phyloP scores from a whole-genome alignment of 92 coral and sea anemone genomes.

The Umimayanthus kanabou region DNA sequence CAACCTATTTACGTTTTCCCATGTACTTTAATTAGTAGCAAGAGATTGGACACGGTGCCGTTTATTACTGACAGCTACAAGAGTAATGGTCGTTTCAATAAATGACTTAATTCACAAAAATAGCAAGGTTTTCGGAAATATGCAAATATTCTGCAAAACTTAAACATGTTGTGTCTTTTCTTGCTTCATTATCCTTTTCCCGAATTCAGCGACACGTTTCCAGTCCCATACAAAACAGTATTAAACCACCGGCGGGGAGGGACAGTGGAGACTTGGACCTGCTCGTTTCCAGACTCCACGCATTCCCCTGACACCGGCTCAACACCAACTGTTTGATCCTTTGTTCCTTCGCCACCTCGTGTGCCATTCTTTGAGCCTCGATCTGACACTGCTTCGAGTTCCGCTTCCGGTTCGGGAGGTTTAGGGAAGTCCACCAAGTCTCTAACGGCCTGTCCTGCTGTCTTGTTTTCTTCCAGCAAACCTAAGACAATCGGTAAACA shows the following conservation, averaged over 20 bases:
- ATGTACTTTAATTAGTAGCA: not conserved
- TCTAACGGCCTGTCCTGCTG: constrained; percentile 89
- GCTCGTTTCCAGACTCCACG: constrained; percentile 25
- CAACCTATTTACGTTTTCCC: too few relatives aligned
- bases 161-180: not conserved
- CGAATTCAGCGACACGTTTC: constrained; percentile 66
- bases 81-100: not conserved
- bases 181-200: constrained; percentile 37
- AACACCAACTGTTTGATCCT: constrained; percentile 16
- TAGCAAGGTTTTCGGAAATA: not conserved
- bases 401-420: constrained; percentile 56
- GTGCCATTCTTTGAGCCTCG: constrained; percentile 63
- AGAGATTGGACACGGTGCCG: not conserved
- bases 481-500: constrained; percentile 45
- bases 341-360: constrained; percentile 21
- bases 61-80: not conserved
- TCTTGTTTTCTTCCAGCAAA: constrained; percentile 75
- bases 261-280: constrained; percentile 32
- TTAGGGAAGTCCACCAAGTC: constrained; percentile 72
- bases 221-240: constrained; percentile 89
- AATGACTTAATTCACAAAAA: too few relatives aligned
- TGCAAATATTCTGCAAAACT: not conserved
- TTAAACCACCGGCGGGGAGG: constrained; percentile 81
- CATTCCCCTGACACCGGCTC: constrained; percentile 24
- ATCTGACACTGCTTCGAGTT: constrained; percentile 69